These are phyloP conservation scores for Chymomyza procnemis DNA, from an alignment of 2,888 invertebrate species.

Conservation along the genomic window DNA sequence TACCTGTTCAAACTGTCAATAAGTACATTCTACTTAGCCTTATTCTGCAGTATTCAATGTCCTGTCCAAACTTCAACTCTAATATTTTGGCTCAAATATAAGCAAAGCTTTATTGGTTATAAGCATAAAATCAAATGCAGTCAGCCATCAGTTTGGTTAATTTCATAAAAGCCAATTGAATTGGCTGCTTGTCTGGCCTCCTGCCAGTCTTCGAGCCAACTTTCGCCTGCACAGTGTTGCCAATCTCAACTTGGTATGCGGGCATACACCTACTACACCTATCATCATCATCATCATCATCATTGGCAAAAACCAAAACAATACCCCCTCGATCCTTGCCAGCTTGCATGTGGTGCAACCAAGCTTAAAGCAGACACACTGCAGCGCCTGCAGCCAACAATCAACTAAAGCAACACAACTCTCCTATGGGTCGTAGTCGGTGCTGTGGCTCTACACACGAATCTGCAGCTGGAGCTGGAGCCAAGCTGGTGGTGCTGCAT, in stretches of 20 bases:
- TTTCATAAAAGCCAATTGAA: constrained; percentile 50
- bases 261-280: neutral
- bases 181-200: constrained; percentile 50
- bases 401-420: constrained; percentile 37
- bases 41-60: neutral
- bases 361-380: constrained; percentile 19
- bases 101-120: neutral
- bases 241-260: neutral
- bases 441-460: neutral
- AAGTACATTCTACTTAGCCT: neutral
- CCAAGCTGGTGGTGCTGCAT: neutral
- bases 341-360: constrained; percentile 4
- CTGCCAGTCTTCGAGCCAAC: neutral
- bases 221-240: neutral
- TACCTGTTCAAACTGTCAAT: neutral
- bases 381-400: constrained; percentile 33
- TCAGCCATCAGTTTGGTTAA: constrained; percentile 57
- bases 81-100: neutral
- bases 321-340: neutral
- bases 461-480: neutral
- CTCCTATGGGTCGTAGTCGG: neutral
- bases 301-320: neutral
- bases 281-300: neutral
- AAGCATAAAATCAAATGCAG: constrained; percentile 28
- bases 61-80: neutral